Evolutionary conservation across 2,113 vertebrate species (phyloP).

Genomic region (human (Homo sapiens)): DNA sequence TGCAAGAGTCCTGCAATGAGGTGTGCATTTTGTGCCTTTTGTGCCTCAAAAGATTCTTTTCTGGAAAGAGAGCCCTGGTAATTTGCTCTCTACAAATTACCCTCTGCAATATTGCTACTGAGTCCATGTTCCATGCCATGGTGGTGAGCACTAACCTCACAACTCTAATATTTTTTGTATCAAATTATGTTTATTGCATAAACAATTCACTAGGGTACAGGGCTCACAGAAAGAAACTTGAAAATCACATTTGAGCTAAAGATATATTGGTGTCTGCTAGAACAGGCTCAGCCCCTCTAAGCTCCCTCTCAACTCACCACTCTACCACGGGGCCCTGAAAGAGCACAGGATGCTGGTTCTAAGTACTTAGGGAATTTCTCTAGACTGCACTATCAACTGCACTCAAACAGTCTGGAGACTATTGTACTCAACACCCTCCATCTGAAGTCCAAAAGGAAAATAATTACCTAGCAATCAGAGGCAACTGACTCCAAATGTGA

Average conservation of each 20-base stretch:
- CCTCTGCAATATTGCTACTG: too few relatives aligned
- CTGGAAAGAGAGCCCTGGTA: not conserved
- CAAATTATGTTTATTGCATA: not conserved
- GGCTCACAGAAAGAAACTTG: not conserved
- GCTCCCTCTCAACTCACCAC: not conserved
- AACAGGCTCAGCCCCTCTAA: not conserved
- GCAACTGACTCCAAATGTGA: too few relatives aligned
- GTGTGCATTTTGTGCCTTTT: not conserved
- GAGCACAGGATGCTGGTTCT: not conserved
- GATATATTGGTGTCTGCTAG: not conserved
- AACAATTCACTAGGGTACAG: not conserved
- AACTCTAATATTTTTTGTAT: not conserved
- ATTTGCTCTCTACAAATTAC: not conserved
- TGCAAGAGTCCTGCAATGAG: not conserved
- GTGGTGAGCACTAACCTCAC: not conserved
- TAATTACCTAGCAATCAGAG: too few relatives aligned
- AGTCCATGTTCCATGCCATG: not conserved
- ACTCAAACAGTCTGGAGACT: not conserved
- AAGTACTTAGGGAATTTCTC: not conserved
- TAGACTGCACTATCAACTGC: rapidly evolving
- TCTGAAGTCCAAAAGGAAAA: not conserved
- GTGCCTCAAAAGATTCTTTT: not conserved
- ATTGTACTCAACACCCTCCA: too few relatives aligned
- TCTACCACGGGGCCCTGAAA: not conserved
- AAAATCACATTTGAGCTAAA: not conserved